A percentile compares a stretch with the other conserved stretches of the same genome.
Conservation (phyloP, 2,797 vertebrate genomes). For the Notolabrus celidotus region DNA sequence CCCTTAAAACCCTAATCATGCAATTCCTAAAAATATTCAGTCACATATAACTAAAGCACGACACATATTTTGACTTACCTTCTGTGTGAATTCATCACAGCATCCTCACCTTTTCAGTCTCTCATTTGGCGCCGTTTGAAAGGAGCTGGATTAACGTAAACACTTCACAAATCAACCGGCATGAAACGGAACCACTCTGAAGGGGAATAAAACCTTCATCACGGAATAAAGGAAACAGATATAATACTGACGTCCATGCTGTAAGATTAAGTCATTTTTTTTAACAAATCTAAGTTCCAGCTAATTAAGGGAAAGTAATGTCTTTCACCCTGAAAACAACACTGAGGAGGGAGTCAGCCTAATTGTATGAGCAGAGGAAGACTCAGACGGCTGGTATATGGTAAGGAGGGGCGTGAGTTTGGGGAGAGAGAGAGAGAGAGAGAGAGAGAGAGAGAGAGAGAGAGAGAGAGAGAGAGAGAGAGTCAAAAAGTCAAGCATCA, state of each 20-base stretch:
- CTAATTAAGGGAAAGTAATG: not conserved
- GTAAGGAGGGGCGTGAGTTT: constrained; percentile 47
- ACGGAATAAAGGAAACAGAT: not conserved
- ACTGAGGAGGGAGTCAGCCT: not conserved
- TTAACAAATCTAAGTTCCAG: not conserved
- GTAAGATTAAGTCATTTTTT: not conserved
- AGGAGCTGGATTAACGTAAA: not conserved
- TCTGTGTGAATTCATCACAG: not conserved
- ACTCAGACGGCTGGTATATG: constrained; percentile 10
- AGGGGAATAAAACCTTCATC: not conserved
- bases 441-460: constrained; percentile 1
- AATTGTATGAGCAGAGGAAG: constrained; percentile 19
- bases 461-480: constrained; percentile 14
- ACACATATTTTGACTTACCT: not conserved
- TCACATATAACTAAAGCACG: too few relatives aligned
- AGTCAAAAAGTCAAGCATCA: not conserved
- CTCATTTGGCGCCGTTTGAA: constrained; percentile 27
- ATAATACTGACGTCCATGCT: rapidly evolving
- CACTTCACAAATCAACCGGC: constrained; percentile 12
- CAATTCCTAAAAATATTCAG: not conserved
- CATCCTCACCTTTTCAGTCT: constrained; percentile 34
- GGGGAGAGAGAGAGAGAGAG: constrained; percentile 24
- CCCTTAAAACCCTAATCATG: too few relatives aligned
- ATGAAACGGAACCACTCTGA: not conserved
- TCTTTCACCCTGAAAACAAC: not conserved